Conservation (phyloP, 2,888 invertebrate genomes). For the Scaptomyza polygonia region DNA sequence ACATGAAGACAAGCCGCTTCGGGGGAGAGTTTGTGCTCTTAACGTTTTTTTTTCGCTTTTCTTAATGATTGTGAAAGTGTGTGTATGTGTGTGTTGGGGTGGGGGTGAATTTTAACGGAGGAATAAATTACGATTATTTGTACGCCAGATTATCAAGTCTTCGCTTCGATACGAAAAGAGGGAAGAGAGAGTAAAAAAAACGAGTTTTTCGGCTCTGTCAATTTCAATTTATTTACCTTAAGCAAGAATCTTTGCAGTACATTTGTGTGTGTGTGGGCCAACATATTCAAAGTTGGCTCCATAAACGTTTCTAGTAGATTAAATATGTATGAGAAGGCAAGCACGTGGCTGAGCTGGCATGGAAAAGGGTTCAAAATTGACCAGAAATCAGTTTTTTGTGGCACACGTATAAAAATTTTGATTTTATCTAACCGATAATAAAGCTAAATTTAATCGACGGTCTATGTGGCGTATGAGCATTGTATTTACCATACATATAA, state of each 20-base stretch:
- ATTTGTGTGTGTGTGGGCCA: neutral
- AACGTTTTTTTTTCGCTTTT: constrained; percentile 24
- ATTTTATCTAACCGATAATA: constrained; percentile 37
- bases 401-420: constrained; percentile 42
- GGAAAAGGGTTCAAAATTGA: constrained; percentile 45
- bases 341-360: constrained; percentile 59
- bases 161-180: constrained; percentile 38
- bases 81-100: neutral
- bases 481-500: neutral
- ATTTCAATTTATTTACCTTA: constrained; percentile 31
- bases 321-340: constrained; percentile 54
- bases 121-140: constrained; percentile 77
- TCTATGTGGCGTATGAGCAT: constrained; percentile 15
- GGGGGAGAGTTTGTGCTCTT: constrained; percentile 15
- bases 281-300: constrained; percentile 24
- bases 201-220: constrained; percentile 27
- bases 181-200: neutral
- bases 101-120: constrained; percentile 38
- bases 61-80: constrained; percentile 1
- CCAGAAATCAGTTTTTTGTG: constrained; percentile 29
- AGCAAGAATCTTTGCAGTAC: neutral
- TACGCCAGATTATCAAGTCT: constrained; percentile 65
- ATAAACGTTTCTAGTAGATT: constrained; percentile 48
- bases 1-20: neutral
- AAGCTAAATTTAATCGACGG: constrained; percentile 12